Base-by-base conservation (phyloP, 2,797 vertebrate genomes). In the Coilia nasus region DNA sequence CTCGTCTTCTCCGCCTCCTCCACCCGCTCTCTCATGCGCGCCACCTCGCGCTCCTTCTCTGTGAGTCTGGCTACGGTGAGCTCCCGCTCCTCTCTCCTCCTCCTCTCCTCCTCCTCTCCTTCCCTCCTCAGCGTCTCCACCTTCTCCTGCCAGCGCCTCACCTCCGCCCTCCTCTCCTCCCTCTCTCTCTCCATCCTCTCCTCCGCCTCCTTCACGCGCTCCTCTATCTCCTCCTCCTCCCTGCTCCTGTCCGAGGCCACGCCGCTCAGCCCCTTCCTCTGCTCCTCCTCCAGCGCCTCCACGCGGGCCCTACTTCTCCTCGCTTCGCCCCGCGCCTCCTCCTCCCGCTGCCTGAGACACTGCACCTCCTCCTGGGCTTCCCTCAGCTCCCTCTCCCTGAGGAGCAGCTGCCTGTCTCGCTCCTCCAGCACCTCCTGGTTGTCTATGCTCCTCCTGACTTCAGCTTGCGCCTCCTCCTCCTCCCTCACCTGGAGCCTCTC, bases 221-320 rank as follows among this genome's bases (percentile, higher is more conserved):
- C 50, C 82, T 25, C 84, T 80, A 89, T 84, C 54, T 86, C 85
- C 82, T 90, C 83, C 57, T 85, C 60, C 81, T 90, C 86, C 7
- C 82, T 80, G 44, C 86, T 83, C 85, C 85, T 91, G 67, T 88
- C 82, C 6, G 85, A 57, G 2, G 83, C 84, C 81, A 83, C 35
- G 2, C 59, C 62, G 85, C 82, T 94, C 90, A 87, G 91, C 82
- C 91, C 92, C 89, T 71, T 44, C 82, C 91, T 90, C 89, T 96
- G 93, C 23, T 91, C 89, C 89, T 64, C 60, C 23, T 96, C 94
- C 83, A 95, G 84, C 56, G 92, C 90, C 25, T 90, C 83, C 0
- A 89, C 88, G 19, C 83, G 80, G 41, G 92, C 90, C 85, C 87
- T 92, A 21, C 91, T 90, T 2, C 57, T 86, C 80, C 89, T 93